These are phyloP conservation scores for Caenorhabditis tropicalis DNA, from an alignment of 1,140 invertebrate genomes.

Conservation along the genomic window DNA sequence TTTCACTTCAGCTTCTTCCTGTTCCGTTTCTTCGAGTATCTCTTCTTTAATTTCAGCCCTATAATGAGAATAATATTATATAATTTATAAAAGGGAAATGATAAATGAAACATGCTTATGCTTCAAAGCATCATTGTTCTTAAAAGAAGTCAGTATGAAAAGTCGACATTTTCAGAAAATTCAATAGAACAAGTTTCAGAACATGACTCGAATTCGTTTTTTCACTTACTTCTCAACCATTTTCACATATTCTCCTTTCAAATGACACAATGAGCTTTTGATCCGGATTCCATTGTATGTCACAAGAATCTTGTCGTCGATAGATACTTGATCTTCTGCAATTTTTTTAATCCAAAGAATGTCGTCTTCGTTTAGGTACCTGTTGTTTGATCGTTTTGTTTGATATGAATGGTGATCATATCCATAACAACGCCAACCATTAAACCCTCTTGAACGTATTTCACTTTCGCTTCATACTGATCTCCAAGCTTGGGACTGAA, in stretches of 20 bases:
- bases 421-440: constrained; percentile 14
- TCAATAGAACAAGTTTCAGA: too few relatives aligned
- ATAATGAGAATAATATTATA: neutral
- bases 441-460: constrained; percentile 10
- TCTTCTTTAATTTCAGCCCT: constrained; percentile 12
- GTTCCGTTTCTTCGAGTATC: neutral
- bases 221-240: neutral
- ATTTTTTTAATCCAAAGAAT: neutral
- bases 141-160: too few relatives aligned
- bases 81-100: neutral
- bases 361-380: neutral
- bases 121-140: too few relatives aligned
- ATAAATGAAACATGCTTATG: too few relatives aligned
- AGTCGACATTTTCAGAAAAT: too few relatives aligned
- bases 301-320: constrained; percentile 25
- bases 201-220: too few relatives aligned
- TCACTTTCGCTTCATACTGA: constrained; percentile 20
- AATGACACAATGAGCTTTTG: constrained; percentile 22
- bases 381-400: neutral
- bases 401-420: constrained; percentile 29
- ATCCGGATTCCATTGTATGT: neutral
- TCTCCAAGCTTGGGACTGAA: constrained; percentile 12
- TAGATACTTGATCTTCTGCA: neutral
- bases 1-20: neutral
- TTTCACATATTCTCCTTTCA: constrained; percentile 24